Evolutionary conservation across 2,797 vertebrate species (phyloP).

Genomic region (Selene dorsalis): DNA sequence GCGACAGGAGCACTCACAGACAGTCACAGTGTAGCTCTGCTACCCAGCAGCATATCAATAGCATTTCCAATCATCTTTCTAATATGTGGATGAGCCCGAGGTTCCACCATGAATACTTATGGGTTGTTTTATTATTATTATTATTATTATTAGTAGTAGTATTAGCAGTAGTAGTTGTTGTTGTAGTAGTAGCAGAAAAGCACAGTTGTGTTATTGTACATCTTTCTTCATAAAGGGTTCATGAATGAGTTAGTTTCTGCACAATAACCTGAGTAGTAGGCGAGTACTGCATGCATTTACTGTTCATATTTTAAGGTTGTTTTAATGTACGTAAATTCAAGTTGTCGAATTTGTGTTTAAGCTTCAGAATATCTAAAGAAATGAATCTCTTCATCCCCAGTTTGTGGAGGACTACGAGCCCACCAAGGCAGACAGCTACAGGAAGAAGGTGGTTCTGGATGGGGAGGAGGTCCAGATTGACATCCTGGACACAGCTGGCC

Average conservation of each 20-base stretch:
- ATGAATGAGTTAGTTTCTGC: background rate
- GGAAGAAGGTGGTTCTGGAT: slow-evolving; percentile 98
- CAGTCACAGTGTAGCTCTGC: background rate
- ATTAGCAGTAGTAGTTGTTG: background rate
- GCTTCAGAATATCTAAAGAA: background rate
- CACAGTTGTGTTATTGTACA: too few species aligned
- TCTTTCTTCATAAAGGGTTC: too few species aligned
- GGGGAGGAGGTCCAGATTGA: slow-evolving; percentile 99
- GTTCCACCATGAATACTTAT: too few species aligned
- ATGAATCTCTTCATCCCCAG: slow-evolving; percentile 72
- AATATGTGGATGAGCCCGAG: background rate
- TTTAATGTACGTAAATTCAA: background rate
- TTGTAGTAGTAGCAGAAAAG: background rate
- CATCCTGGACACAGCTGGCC: slow-evolving; percentile 98
- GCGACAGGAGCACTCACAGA: background rate
- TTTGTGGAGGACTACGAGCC: slow-evolving; percentile 99
- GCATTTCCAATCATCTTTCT: slow-evolving; percentile 4
- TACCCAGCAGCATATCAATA: background rate
- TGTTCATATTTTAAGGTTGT: slow-evolving; percentile 1
- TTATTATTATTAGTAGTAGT: too few species aligned
- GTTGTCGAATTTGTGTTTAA: background rate
- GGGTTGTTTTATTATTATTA: too few species aligned
- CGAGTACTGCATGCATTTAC: background rate
- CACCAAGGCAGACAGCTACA: slow-evolving; percentile 99
- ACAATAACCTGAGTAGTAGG: too few species aligned